Evolutionary conservation across 2,888 invertebrate genomes (phyloP), one percentile per base, ranked within the genome.

Genomic region (Trissoscelio sp.): DNA sequence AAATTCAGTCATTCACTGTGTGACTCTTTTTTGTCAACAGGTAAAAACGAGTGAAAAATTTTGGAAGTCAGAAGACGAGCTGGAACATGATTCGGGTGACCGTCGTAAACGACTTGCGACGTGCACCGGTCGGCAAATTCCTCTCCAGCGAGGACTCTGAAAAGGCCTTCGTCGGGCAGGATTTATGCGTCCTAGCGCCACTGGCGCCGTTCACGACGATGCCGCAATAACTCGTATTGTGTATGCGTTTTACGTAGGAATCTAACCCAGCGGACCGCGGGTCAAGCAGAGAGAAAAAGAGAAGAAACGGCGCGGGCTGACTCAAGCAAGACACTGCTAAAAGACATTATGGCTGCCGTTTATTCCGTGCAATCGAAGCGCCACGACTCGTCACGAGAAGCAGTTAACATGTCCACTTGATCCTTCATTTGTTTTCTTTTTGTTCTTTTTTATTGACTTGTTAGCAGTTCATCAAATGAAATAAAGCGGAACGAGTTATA

Each of bases 191-290:
- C 84, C 86, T 89, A 88, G 89, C 89, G 88, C 89, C 88, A 87
- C 87, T 89, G 89, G 88, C 88, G 89, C 88, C 88, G 86, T 86
- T 85, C 84, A 78, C 83, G 86, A 84, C 83, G 87, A 86, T 89
- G 88, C 88, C 85, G 88, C 90, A 90, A 90, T 91, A 91, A 91
- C 91, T 91, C 88, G 90, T 90, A 91, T 91, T 91, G 91, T 91
- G 89, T 90, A 88, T 89, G 87, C 86, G 83, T 86, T 87, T 86
- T 73, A 86, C 88, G 88, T 87, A 90, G 89, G 90, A 90, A 91
- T 89, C 90, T 90, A 91, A 91, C 90, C 90, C 88, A 89, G 88
- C 88, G 88, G 88, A 86, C 88, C 86, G 87, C 86, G 88, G 91
- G 90, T 91, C 90, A 91, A 86, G 83, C 84, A 85, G 85, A 86